Conservation (phyloP, 2,888 invertebrate genomes). For the Platynereis dumerilii region DNA sequence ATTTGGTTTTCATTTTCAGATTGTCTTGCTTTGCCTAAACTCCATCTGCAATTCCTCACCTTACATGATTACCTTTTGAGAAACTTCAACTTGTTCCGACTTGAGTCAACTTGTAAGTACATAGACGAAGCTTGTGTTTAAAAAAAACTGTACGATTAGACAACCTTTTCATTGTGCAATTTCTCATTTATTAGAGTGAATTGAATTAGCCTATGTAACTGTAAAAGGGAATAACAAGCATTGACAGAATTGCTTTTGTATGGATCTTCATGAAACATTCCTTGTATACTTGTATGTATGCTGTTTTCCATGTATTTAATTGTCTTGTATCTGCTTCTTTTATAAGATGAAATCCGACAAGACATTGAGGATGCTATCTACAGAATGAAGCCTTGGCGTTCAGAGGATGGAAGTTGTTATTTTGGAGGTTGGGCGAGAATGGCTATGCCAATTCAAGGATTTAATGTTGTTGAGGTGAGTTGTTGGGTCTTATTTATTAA, state of each 20-base stretch:
- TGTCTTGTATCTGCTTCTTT: not conserved
- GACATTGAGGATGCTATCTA: conserved; percentile 97
- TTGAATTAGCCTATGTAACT: not conserved
- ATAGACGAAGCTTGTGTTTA: conserved; percentile 4
- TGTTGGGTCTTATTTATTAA: not conserved
- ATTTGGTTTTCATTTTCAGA: conserved; percentile 48
- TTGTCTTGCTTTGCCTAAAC: conserved; percentile 87
- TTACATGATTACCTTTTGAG: conserved; percentile 95
- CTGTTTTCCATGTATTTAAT: no score
- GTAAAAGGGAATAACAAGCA: no score
- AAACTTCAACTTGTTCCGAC: conserved; percentile 95
- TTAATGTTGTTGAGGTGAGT: conserved; percentile 91
- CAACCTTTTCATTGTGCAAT: not conserved
- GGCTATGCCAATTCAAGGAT: conserved; percentile 92
- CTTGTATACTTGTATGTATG: no score
- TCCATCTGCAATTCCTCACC: conserved; percentile 97
- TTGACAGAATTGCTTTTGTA: no score
- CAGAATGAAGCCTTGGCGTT: conserved; percentile 91
- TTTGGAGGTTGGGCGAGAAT: conserved; percentile 99
- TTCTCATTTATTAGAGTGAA: not conserved
- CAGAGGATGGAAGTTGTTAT: conserved; percentile 75
- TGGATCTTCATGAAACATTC: no score
- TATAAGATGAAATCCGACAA: conserved; percentile 86
- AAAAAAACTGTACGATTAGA: no score
- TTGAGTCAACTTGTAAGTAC: conserved; percentile 94